A percentile compares a stretch with the other conserved stretches of the same genome.
Evolutionary conservation across 2,113 vertebrate species (phyloP).

Genomic region (Felis catus): DNA sequence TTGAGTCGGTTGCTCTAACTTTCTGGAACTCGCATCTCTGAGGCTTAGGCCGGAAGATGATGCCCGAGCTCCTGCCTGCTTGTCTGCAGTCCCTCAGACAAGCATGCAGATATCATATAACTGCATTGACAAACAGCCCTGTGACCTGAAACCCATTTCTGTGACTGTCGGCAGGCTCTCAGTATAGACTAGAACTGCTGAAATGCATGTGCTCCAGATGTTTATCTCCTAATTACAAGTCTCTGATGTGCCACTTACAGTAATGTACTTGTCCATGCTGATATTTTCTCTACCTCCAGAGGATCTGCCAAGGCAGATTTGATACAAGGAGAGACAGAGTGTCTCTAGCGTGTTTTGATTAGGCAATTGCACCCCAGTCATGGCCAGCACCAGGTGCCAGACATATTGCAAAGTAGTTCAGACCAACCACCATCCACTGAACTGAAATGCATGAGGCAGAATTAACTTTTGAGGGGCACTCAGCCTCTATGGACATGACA

Average conservation of each 20-base stretch:
- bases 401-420: neutral
- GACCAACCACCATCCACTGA: neutral
- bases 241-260: slow-evolving; percentile 59
- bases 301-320: neutral
- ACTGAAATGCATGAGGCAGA: neutral
- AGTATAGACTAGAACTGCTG: neutral
- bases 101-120: neutral
- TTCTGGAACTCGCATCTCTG: neutral
- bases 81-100: neutral
- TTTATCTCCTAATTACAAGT: slow-evolving; percentile 73
- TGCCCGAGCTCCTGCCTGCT: rapidly evolving
- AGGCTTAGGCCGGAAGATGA: neutral
- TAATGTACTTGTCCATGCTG: slow-evolving; percentile 64
- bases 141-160: slow-evolving; percentile 51
- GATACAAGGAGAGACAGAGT: slow-evolving; percentile 43
- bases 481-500: neutral
- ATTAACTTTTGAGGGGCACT: neutral
- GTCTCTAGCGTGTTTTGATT: slow-evolving; percentile 58
- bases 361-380: neutral
- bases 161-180: neutral
- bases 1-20: neutral
- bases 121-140: neutral
- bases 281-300: slow-evolving; percentile 49
- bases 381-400: neutral
- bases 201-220: slow-evolving; percentile 58